phyloP scores from a whole-genome alignment of 2,113 vertebrate genomes.

The Condylura cristata region DNA sequence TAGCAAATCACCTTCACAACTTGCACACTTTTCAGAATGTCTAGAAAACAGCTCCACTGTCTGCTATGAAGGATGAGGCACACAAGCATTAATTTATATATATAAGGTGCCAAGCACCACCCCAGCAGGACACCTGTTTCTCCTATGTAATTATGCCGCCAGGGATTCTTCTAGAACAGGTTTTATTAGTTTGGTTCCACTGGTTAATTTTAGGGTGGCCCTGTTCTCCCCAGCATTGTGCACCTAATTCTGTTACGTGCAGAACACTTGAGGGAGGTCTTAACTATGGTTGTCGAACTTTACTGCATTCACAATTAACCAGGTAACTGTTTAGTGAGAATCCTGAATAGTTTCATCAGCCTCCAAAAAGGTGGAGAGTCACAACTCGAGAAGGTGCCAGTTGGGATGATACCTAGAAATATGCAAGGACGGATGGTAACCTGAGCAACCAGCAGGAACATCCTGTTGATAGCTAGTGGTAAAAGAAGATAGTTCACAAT shows the following conservation, averaged over 20 bases:
- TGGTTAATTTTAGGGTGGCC: neutral
- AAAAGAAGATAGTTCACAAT: conserved; percentile 14
- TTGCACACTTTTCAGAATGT: conserved; percentile 24
- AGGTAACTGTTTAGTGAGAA: neutral
- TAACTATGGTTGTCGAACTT: neutral
- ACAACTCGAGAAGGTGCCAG: neutral
- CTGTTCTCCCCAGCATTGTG: neutral
- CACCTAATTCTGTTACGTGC: neutral
- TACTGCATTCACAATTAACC: neutral
- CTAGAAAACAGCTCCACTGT: neutral
- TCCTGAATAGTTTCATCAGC: neutral
- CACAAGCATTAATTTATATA: neutral
- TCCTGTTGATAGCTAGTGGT: neutral
- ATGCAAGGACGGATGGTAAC: neutral
- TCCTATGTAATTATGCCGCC: neutral
- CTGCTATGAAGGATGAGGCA: neutral
- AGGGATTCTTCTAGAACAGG: neutral
- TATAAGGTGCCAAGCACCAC: neutral
- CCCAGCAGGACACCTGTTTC: neutral
- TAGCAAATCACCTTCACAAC: conserved; percentile 27
- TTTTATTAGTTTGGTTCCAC: neutral
- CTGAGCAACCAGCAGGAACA: neutral
- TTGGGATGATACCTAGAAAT: neutral
- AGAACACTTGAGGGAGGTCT: neutral
- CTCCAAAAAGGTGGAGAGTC: neutral